Evolutionary conservation across 2,888 invertebrate genomes (phyloP), one percentile per base, ranked within the genome.

Genomic region (Sarcophaga subvicina): DNA sequence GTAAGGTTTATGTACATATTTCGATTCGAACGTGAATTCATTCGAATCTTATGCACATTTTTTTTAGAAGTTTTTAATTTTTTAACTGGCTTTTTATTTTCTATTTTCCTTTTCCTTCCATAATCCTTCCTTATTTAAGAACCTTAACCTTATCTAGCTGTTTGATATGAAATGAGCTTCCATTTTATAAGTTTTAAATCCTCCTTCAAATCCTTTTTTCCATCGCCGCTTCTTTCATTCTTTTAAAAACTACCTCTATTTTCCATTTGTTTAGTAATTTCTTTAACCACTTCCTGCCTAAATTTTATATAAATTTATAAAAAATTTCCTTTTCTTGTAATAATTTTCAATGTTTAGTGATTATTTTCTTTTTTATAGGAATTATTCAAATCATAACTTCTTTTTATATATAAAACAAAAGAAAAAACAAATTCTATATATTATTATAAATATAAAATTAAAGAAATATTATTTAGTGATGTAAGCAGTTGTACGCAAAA

Each of bases 401-500:
- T 54, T 54, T 54, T 54, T 54, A 54, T 54, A 54, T 14, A 49
- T 14, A 49, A 54, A 54, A 54, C 54, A 54, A 54, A 54, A 54
- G 5, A 54, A 54, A 54, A 54, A 54, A 54, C 54, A 54, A 54
- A 54, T 54, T 37, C 54, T 54, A 14, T 54, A 54, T 54, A 37
- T 63, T 54, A 37, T 63, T 75, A 75, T 75, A 75, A 62, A 75
- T 25, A 72, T 45, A 75, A 37, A 37, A 37, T 66, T 49, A 66
- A 25, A 77, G 80, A 83, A 83, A 83, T 86, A 87, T 84, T 87
- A 87, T 87, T 84, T 87, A 87, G 87, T 87, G 71, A 84, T 84
- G 77, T 87, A 87, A 87, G 87, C 76, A 81, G 87, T 87, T 87
- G 81, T 87, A 87, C 70, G 87, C 84, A 82, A 84, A 86, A 80